These are phyloP conservation scores for Chelon auratus DNA, from an alignment of 2,797 vertebrate genomes.

Conservation along the genomic window DNA sequence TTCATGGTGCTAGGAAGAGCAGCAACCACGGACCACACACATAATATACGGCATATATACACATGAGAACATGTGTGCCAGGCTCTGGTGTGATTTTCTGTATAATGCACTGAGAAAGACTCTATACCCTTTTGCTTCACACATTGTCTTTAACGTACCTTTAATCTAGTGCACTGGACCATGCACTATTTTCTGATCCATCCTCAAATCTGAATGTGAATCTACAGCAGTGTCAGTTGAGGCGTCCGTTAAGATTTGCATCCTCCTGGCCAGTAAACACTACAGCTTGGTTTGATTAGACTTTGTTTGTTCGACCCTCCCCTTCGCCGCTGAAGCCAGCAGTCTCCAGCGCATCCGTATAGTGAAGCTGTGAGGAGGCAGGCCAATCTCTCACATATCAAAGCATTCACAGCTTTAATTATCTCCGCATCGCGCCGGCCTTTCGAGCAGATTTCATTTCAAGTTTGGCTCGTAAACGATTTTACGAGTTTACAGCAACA, in stretches of 20 bases:
- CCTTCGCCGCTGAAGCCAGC: slow-evolving; percentile 39
- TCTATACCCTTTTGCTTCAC: too few relatives aligned
- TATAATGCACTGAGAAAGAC: too few relatives aligned
- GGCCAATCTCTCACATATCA: slow-evolving; percentile 44
- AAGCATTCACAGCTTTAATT: slow-evolving; percentile 55
- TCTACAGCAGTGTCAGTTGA: slow-evolving; percentile 2
- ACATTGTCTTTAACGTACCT: not conserved
- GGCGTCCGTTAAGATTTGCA: slow-evolving; percentile 5
- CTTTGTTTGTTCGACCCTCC: slow-evolving; percentile 30
- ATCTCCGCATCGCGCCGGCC: slow-evolving; percentile 33
- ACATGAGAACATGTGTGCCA: not conserved
- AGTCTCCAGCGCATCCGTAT: slow-evolving; percentile 23
- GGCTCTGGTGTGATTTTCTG: slow-evolving; percentile 8
- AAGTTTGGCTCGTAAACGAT: slow-evolving; percentile 47
- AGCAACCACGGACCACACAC: slow-evolving; percentile 52
- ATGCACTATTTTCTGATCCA: too few relatives aligned
- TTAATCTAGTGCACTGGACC: not conserved
- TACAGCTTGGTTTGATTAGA: slow-evolving; percentile 46
- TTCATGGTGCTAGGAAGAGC: slow-evolving; percentile 21
- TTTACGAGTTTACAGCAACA: slow-evolving; percentile 38
- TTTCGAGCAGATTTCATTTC: slow-evolving; percentile 34
- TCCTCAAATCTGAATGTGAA: slow-evolving; percentile 7
- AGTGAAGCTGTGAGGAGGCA: slow-evolving; percentile 30
- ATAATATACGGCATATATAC: not conserved
- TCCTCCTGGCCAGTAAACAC: slow-evolving; percentile 33